Base-by-base conservation (phyloP, 2,113 vertebrate genomes). In the Nasalis larvatus region DNA sequence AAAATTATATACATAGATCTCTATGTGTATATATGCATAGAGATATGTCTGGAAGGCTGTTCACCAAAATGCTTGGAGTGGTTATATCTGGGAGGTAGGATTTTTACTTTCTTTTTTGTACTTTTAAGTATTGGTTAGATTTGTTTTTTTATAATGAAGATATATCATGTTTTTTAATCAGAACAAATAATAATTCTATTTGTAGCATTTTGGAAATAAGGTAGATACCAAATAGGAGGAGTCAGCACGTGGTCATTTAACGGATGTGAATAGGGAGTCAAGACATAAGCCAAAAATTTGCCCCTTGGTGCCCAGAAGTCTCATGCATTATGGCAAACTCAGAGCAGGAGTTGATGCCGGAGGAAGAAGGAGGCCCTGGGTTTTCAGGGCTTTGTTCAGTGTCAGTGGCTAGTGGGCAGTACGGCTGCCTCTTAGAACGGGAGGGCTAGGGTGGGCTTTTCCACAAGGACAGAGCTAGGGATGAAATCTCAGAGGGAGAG, bases 1-100 rank as follows among this genome's bases (percentile, higher is more conserved):
- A 97, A 97, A 97, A 97, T 97, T 88, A 97, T 96, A 98, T 97
- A 97, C 98, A 97, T 98, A 96, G 97, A 80, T 91, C 85, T 97
- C 95, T 95, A n/a, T n/a, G 97, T 96, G 97, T 97, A 86, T 96
- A 94, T 98, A 96, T 98, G 97, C 98, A 94, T 93, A 86, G 96
- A 82, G 98, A 92, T 96, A 97, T 95, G 97, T 96, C 95, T 97
- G 94, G 85, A 92, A 93, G 97, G 95, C 98, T 98, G 98, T 95
- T 97, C 96, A 95, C 96, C 92, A 96, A 85, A 97, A 97, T 97
- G 97, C 88, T 85, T 71, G 17, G 81, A 86, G 94, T 71, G 80
- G 45, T 90, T 98, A 73, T 97, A 95, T 96, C 95, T 92, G 96
- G 92, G 89, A 60, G 76, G 81, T 94, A 86, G 71, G 97, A 90